phyloP scores from a whole-genome alignment of 2,888 invertebrate genomes.

The Geotrupes spiniger region DNA sequence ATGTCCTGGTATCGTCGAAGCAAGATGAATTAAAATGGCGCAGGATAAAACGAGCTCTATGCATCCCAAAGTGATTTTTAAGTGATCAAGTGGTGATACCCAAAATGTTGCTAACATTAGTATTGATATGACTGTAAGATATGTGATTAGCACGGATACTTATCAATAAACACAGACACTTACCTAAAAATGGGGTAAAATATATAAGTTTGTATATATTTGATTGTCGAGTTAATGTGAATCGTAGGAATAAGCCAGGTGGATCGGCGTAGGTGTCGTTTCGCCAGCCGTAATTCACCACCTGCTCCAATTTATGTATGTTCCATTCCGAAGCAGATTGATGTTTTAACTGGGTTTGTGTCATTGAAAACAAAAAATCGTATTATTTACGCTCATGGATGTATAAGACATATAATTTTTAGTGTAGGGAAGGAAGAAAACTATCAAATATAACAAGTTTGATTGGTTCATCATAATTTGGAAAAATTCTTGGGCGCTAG shows the following conservation, averaged over 20 bases:
- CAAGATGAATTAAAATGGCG: conserved; percentile 37
- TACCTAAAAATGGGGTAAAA: conserved; percentile 43
- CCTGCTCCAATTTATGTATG: conserved; percentile 14
- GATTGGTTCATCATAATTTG: no score
- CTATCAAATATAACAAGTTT: no score
- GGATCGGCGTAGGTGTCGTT: conserved; percentile 19
- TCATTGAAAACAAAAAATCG: no score
- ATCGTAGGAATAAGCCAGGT: conserved; percentile 33
- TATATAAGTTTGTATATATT: conserved; percentile 37
- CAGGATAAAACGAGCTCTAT: conserved; percentile 40
- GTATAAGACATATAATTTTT: no score
- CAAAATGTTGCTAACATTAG: conserved; percentile 44
- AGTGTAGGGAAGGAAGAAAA: no score
- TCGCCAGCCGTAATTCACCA: conserved; percentile 19
- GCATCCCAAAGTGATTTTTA: conserved; percentile 41
- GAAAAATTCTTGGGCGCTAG: no score
- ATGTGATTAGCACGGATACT: neutral
- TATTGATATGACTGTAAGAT: conserved; percentile 39
- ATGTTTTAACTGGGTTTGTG: no score
- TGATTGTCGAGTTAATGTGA: conserved; percentile 38
- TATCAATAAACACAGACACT: conserved; percentile 8
- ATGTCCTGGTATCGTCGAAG: conserved; percentile 38
- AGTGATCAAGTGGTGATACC: conserved; percentile 41
- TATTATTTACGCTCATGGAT: no score
- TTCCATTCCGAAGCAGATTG: conserved; percentile 25